Evolutionary conservation across 2,888 invertebrate genomes (phyloP).

Genomic region (Luperina nickerlii): DNA sequence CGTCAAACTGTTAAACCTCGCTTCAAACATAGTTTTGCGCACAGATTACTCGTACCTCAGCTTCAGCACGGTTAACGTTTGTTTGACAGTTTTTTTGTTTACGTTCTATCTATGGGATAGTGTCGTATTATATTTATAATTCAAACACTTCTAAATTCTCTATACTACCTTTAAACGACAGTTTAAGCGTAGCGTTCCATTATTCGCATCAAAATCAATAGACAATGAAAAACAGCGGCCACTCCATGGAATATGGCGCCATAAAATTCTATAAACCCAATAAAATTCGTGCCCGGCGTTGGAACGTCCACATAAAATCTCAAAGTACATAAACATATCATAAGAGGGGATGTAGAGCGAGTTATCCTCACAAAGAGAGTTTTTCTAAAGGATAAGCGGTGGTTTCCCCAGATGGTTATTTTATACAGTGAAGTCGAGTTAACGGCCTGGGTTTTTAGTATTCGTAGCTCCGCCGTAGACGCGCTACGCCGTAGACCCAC

Average conservation of each 20-base stretch:
- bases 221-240: constrained; percentile 88
- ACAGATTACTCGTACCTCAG: constrained; percentile 68
- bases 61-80: constrained; percentile 33
- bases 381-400: constrained; percentile 87
- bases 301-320: constrained; percentile 90
- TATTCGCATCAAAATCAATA: constrained; percentile 86
- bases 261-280: constrained; percentile 90
- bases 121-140: constrained; percentile 32
- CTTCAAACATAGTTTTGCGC: constrained; percentile 78
- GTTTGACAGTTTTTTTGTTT: constrained; percentile 54
- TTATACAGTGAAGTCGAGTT: constrained; percentile 88
- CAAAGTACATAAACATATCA: constrained; percentile 90
- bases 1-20: constrained; percentile 88
- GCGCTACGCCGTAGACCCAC: constrained; percentile 64
- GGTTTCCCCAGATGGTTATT: constrained; percentile 89
- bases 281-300: constrained; percentile 90
- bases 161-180: constrained; percentile 68
- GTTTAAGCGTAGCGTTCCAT: constrained; percentile 72
- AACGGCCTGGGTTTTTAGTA: constrained; percentile 79
- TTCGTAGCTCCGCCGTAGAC: constrained; percentile 66
- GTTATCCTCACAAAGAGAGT: constrained; percentile 89
- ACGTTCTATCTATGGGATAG: constrained; percentile 7
- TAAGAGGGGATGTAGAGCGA: constrained; percentile 88
- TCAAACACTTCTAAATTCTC: constrained; percentile 50
- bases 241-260: constrained; percentile 85